A percentile compares a stretch with the other conserved stretches of the same genome.
Conservation (phyloP, 2,113 vertebrate species). For the Pristiophorus japonicus region DNA sequence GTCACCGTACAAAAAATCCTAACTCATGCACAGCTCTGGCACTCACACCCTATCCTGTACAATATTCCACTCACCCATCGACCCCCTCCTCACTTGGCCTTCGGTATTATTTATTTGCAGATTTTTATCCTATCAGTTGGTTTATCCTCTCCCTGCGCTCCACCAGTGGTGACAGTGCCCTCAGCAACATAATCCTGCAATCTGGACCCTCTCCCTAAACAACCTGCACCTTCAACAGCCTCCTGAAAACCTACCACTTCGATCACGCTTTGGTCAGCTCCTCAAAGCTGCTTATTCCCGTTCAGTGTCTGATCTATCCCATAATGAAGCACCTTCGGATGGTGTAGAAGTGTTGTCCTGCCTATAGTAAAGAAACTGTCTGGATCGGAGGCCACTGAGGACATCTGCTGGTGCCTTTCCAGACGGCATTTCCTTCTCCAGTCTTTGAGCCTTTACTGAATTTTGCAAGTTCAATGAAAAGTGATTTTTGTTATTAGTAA, state of each 20-base stretch:
- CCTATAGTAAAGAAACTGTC: not conserved
- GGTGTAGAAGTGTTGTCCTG: not conserved
- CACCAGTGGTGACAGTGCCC: not conserved
- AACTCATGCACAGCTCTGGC: no score
- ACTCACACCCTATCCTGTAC: no score
- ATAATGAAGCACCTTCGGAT: not conserved
- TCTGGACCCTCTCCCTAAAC: not conserved
- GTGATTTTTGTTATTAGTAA: not conserved
- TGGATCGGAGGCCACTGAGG: not conserved
- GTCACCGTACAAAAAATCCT: no score
- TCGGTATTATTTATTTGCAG: no score
- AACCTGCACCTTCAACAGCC: not conserved
- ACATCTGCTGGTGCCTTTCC: not conserved
- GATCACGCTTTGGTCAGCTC: not conserved
- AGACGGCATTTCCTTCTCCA: not conserved
- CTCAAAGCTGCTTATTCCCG: not conserved
- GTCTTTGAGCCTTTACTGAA: not conserved
- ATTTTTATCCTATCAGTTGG: no score
- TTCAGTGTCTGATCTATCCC: not conserved
- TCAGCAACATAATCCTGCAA: not conserved
- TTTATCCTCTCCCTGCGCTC: no score
- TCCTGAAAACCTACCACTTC: not conserved
- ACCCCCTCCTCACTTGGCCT: no score
- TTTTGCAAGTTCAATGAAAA: not conserved
- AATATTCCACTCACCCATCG: no score